These are phyloP conservation scores for Chaetodon auriga DNA, from an alignment of 2,113 vertebrate species.

Conservation along the genomic window DNA sequence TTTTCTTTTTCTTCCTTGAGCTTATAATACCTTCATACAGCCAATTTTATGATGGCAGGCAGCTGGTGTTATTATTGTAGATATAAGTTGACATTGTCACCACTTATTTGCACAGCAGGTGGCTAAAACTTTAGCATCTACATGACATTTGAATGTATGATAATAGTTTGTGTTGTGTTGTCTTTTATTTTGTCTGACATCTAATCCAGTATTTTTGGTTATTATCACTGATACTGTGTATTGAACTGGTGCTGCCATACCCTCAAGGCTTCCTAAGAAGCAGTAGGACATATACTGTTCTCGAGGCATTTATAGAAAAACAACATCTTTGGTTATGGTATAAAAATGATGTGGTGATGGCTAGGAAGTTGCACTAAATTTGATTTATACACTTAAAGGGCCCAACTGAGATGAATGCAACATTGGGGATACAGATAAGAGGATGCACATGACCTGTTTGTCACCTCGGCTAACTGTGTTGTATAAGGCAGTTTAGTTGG, in stretches of 20 bases:
- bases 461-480: slow-evolving; percentile 25
- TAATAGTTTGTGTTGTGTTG: neutral
- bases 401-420: slow-evolving; percentile 1
- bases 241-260: neutral
- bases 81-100: neutral
- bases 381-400: neutral
- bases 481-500: slow-evolving; percentile 49
- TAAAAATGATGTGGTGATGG: neutral
- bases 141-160: neutral
- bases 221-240: neutral
- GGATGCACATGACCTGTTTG: slow-evolving; percentile 36
- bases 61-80: neutral
- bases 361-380: slow-evolving; percentile 7
- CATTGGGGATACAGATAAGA: neutral
- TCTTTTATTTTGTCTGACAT: slow-evolving; percentile 5
- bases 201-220: neutral
- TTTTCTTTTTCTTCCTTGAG: neutral
- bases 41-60: neutral
- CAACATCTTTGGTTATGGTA: neutral
- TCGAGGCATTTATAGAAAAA: neutral
- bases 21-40: neutral
- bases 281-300: neutral
- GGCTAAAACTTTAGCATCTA: neutral
- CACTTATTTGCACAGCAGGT: neutral
- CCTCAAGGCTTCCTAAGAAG: neutral